Conservation (phyloP, 2,113 vertebrate species). For the Hyperopisus bebe region DNA sequence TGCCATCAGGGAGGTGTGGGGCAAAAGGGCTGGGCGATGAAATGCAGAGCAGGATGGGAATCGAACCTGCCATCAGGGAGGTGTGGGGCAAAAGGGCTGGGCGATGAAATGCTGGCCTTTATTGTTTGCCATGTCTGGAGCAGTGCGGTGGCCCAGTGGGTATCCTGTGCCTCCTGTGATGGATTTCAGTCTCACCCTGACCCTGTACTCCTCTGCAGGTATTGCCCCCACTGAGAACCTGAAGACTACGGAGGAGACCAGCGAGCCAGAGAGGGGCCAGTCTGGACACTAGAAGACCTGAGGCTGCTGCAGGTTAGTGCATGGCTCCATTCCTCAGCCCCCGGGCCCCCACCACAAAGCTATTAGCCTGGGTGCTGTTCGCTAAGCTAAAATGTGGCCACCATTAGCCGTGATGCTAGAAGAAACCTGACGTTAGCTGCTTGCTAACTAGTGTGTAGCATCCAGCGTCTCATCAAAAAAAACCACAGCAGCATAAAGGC, state of each 20-base stretch:
- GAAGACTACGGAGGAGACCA: not conserved
- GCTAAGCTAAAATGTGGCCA: not conserved
- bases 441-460: not conserved
- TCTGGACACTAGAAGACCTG: not conserved
- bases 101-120: not conserved
- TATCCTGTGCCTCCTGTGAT: not conserved
- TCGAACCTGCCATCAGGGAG: not conserved
- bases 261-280: not conserved
- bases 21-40: not conserved
- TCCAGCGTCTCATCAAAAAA: not conserved
- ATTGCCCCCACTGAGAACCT: not conserved
- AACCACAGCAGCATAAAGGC: too few relatives aligned
- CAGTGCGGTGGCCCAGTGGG: not conserved
- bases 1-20: not conserved
- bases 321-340: not conserved
- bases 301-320: not conserved
- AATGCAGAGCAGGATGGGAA: not conserved
- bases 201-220: slow-evolving; percentile 8
- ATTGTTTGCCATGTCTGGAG: not conserved
- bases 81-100: not conserved
- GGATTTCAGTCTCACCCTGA: not conserved
- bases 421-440: not conserved
- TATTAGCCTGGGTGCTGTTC: not conserved
- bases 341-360: not conserved
- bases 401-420: not conserved